Percentiles rank a stretch among this genome's conserved stretches.
Conservation (phyloP, 2,888 invertebrate species). For the Caenorhabditis sinica region DNA sequence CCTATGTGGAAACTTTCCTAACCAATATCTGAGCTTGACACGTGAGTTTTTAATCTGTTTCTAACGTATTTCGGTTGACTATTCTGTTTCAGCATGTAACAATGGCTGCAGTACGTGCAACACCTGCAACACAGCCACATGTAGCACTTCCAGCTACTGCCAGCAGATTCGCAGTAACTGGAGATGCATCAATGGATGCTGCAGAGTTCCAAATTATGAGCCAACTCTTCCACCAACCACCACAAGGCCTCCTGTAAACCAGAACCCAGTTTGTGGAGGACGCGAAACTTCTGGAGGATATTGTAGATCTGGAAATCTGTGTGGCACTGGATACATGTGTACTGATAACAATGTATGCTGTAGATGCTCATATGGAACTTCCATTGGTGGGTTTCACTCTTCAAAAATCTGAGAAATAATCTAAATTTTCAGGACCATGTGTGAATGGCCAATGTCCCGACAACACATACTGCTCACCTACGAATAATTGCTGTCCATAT, state of each 20-base stretch:
- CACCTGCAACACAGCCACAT: conserved; percentile 54
- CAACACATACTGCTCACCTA: conserved; percentile 68
- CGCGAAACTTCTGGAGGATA: conserved; percentile 74
- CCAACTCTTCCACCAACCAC: conserved; percentile 61
- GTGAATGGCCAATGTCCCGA: conserved; percentile 71
- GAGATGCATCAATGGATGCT: conserved; percentile 69
- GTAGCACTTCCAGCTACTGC: conserved; percentile 69
- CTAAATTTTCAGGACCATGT: conserved; percentile 62
- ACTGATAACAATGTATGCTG: conserved; percentile 70
- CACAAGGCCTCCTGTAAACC: conserved; percentile 48
- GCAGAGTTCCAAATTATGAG: conserved; percentile 58
- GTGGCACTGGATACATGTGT: conserved; percentile 71
- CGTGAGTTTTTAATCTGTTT: conserved; percentile 55
- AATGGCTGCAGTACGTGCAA: conserved; percentile 65
- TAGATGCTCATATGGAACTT: conserved; percentile 71
- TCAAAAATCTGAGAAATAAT: neutral
- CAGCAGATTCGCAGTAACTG: conserved; percentile 66
- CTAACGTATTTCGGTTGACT: neutral
- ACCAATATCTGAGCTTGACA: conserved; percentile 67
- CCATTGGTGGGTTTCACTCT: conserved; percentile 61
- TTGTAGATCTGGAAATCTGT: conserved; percentile 65
- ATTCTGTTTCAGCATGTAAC: conserved; percentile 62
- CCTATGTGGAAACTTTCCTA: conserved; percentile 69
- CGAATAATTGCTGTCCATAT: conserved; percentile 73
- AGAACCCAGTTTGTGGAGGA: conserved; percentile 68